Evolutionary conservation across 2,113 vertebrate species (phyloP), one percentile per base, ranked within the genome.

Genomic region (Embiotoca jacksoni): DNA sequence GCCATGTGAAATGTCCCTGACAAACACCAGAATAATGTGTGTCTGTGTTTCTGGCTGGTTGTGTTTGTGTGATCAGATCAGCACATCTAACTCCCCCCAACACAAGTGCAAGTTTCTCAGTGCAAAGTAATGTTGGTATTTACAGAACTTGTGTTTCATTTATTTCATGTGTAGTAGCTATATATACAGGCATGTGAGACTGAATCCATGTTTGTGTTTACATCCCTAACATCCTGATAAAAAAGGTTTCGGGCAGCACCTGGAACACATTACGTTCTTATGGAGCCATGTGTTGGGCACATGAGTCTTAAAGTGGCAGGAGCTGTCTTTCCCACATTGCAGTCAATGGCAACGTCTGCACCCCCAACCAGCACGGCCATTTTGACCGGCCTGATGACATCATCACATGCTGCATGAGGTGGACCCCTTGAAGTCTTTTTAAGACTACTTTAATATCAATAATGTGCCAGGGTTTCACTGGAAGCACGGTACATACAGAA

Each of bases 191-290:
- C 8, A 62, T 46, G 31, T 58, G 54, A 62, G n/a, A 44, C 9
- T 30, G 11, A 61, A 2, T 31, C 14, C 11, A 14, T 15, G 8
- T 57, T 37, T 85, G 23, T 78, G 37, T 66, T 15, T 75, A 55
- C 3, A 2, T 78, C 32, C 10, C n/a, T 23, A 63, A 15, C 47
- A 16, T 7, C 11, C 44, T n/a, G 15, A n/a, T 16, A 50, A 50
- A 52, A 32, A 64, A 5, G 23, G 31, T 35, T 47, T 68, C 53
- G 3, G 1, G 49, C n/a, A 6, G 46, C 91, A 92, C 75, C 89
- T 94, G 91, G 92, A 90, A 93, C 50, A 59, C 68, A 93, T 94
- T 89, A 93, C 44, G 78, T 55, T 52, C 52, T 57, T n/a, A 31
- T 65, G 59, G 75, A 90, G 72, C 73, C 82, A 81, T 92, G 85